Conservation (phyloP, 1,140 invertebrate genomes). For the Pseudobourletiella spinata region DNA sequence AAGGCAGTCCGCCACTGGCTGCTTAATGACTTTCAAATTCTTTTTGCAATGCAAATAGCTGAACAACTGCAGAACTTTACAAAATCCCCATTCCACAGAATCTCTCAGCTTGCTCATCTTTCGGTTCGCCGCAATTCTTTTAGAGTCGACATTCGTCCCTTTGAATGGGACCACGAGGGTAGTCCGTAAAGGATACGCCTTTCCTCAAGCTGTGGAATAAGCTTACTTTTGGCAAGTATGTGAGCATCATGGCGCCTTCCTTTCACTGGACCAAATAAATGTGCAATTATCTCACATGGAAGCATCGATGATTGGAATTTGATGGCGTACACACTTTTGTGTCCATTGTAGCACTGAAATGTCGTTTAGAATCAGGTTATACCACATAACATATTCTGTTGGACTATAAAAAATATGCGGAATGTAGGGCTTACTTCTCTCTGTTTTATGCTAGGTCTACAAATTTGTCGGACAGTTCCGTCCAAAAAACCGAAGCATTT, state of each 20-base stretch:
- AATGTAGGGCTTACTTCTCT: slow-evolving; percentile 1
- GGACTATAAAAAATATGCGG: no score
- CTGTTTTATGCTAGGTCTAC: neutral
- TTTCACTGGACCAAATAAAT: neutral
- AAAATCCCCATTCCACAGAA: slow-evolving; percentile 11
- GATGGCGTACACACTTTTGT: slow-evolving; percentile 2
- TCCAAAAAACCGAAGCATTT: slow-evolving; percentile 14
- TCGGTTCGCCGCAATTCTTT: neutral
- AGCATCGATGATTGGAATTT: slow-evolving; percentile 9
- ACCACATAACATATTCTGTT: no score
- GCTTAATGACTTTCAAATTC: neutral
- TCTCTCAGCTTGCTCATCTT: slow-evolving; percentile 4
- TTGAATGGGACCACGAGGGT: slow-evolving; percentile 10
- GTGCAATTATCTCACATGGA: slow-evolving; percentile 2
- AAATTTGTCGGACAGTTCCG: slow-evolving; percentile 15
- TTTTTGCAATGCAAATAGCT: slow-evolving; percentile 12
- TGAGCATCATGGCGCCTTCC: slow-evolving; percentile 9
- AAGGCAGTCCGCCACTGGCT: neutral
- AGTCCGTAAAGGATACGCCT: neutral
- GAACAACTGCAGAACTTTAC: neutral
- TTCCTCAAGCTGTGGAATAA: neutral
- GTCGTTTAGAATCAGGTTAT: no score
- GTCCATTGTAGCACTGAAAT: slow-evolving; percentile 10
- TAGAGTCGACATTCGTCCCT: neutral
- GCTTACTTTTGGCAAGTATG: neutral